Base-by-base conservation (phyloP, 2,113 vertebrate species). In the Oreotrochilus melanogaster region DNA sequence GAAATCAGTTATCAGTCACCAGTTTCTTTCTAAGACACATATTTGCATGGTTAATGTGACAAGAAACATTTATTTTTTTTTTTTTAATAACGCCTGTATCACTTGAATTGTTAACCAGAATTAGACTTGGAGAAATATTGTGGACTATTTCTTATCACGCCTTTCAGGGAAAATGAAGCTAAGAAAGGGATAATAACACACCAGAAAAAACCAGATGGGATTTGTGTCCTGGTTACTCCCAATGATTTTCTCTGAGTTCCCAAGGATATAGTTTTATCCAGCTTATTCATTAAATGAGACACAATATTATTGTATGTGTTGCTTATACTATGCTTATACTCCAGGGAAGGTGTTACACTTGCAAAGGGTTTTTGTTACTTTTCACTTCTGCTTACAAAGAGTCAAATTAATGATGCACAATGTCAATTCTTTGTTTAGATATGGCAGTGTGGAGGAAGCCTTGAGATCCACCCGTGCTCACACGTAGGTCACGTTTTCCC, bases 401-500 rank as follows among this genome's bases (percentile, higher is more conserved):
- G 72, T 47, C 61, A 31, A 35, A 60, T 64, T 78, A 61, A 54
- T 23, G 37, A 54, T 17, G 10, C 18, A 12, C 35, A 24, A 73
- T 54, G 28, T 84, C 37, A 27, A 82, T 91, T 91, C 56, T 94
- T 93, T 96, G 39, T 60, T 69, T 95, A 99, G 99, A 99, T 99
- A 96, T 99, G 99, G 99, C 99, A 99, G 91, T 99, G 99, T 61
- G 99, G 99, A 47, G 99, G 99, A 83, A 99, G 97, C 90, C 98
- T 99, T 95, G 99, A 99, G 97, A 96, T 98, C 89, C 99, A 99
- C 96, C 99, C 99, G 0, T 99, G 99, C 96, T 99, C 99, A 56
- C 99, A 99, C 2, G 99, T 99, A 60, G 99, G 99, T 57, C 99
- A 99, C 0, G 96, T 99, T 66, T 99, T 99, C 95, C 99, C 99